A percentile compares a stretch with the other conserved stretches of the same genome.
These are phyloP conservation scores for Phrixothrix hirtus DNA, from an alignment of 2,888 invertebrate genomes.

Conservation along the genomic window DNA sequence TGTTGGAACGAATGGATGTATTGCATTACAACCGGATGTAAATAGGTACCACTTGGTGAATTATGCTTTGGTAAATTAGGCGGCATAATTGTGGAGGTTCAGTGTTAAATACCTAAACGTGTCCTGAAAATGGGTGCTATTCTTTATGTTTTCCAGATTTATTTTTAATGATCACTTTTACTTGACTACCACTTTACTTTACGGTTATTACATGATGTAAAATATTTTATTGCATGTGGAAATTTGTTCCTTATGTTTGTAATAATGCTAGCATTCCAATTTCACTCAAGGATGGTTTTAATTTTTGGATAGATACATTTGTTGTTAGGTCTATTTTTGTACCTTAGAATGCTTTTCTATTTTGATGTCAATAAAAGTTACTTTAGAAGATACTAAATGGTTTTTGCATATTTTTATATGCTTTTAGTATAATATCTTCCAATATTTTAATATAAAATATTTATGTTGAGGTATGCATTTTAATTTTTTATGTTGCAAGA, in stretches of 20 bases:
- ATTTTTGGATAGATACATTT: too few species aligned
- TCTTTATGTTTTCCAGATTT: constrained; percentile 50
- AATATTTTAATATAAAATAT: too few species aligned
- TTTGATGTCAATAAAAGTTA: too few species aligned
- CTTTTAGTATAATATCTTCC: too few species aligned
- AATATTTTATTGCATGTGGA: constrained; percentile 36
- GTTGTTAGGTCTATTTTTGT: neutral
- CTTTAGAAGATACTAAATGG: too few species aligned
- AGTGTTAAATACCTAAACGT: constrained; percentile 35
- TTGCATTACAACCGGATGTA: constrained; percentile 34
- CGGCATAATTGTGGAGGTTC: constrained; percentile 36
- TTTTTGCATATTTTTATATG: too few species aligned
- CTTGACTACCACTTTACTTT: constrained; percentile 37
- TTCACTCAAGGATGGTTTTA: constrained; percentile 1
- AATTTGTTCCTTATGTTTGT: constrained; percentile 23
- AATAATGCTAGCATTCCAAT: constrained; percentile 17
- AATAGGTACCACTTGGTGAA: constrained; percentile 23
- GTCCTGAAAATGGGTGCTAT: constrained; percentile 32
- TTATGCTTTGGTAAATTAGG: constrained; percentile 30
- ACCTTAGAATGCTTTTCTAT: too few species aligned
- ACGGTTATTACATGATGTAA: constrained; percentile 40
- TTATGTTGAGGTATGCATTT: too few species aligned
- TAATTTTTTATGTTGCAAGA: too few species aligned
- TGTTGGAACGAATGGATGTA: constrained; percentile 22
- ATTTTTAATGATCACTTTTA: constrained; percentile 47